These are phyloP conservation scores for Apodemus speciosus DNA, from an alignment of 2,113 vertebrate genomes.

Conservation along the genomic window DNA sequence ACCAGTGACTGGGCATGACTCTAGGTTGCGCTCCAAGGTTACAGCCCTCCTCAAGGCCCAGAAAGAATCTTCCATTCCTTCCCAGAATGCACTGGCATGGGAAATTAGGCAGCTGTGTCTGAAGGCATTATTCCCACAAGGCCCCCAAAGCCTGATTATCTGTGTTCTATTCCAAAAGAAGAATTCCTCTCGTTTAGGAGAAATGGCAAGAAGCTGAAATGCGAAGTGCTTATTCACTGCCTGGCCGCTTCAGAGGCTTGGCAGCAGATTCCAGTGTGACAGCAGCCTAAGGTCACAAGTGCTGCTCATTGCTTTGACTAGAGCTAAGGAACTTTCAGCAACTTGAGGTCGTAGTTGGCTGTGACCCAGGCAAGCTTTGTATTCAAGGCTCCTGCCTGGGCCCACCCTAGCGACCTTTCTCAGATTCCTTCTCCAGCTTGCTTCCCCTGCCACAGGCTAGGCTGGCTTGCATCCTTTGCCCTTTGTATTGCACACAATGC, in stretches of 20 bases:
- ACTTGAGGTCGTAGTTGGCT: not conserved
- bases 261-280: not conserved
- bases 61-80: not conserved
- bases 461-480: not conserved
- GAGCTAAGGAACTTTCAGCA: not conserved
- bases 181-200: not conserved
- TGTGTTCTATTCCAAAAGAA: not conserved
- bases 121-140: not conserved
- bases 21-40: not conserved
- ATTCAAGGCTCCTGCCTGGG: not conserved
- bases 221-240: not conserved
- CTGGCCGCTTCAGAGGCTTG: not conserved
- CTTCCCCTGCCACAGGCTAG: not conserved
- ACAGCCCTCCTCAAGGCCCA: not conserved
- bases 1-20: not conserved
- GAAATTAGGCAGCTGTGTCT: not conserved
- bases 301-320: not conserved
- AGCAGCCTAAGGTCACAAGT: not conserved
- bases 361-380: not conserved
- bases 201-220: not conserved
- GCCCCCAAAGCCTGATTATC: not conserved
- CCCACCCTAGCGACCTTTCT: no score
- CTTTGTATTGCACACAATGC: not conserved
- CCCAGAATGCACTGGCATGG: not conserved
- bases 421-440: not conserved